A percentile compares a stretch with the other conserved stretches of the same genome.
Evolutionary conservation across 2,797 vertebrate species (phyloP).

Genomic region (Amazonetta brasiliensis): DNA sequence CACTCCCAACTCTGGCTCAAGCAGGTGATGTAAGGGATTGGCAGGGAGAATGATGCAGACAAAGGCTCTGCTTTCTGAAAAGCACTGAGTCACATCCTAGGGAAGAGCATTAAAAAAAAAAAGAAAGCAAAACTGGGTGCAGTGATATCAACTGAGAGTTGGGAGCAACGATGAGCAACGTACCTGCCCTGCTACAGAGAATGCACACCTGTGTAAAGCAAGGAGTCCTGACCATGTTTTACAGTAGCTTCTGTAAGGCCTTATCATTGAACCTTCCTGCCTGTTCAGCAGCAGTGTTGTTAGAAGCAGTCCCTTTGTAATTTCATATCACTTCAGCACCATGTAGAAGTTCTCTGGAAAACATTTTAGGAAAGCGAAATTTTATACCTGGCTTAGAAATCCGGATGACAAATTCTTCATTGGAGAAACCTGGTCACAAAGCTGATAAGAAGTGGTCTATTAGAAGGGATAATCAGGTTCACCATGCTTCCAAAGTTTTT

Average conservation of each 20-base stretch:
- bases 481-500: not conserved
- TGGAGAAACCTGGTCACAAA: not conserved
- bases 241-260: not conserved
- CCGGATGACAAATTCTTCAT: not conserved
- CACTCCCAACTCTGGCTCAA: conserved; percentile 64
- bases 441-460: not conserved
- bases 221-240: not conserved
- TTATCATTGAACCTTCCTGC: not conserved
- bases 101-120: not conserved
- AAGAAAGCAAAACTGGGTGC: conserved; percentile 37
- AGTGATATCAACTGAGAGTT: not conserved
- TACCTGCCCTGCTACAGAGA: not conserved
- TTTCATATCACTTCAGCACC: not conserved
- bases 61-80: conserved; percentile 62
- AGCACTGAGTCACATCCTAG: conserved; percentile 67
- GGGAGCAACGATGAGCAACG: not conserved
- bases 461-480: not conserved
- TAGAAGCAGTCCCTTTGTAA: not conserved
- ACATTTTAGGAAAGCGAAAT: not conserved
- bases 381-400: not conserved
- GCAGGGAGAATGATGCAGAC: conserved; percentile 58
- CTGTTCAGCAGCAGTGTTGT: not conserved
- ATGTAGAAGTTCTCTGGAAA: not conserved
- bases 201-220: not conserved
- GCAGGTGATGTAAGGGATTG: conserved; percentile 68